Evolutionary conservation across 2,888 invertebrate species (phyloP), one percentile per base, ranked within the genome.

Genomic region (Meandrusa payeni): DNA sequence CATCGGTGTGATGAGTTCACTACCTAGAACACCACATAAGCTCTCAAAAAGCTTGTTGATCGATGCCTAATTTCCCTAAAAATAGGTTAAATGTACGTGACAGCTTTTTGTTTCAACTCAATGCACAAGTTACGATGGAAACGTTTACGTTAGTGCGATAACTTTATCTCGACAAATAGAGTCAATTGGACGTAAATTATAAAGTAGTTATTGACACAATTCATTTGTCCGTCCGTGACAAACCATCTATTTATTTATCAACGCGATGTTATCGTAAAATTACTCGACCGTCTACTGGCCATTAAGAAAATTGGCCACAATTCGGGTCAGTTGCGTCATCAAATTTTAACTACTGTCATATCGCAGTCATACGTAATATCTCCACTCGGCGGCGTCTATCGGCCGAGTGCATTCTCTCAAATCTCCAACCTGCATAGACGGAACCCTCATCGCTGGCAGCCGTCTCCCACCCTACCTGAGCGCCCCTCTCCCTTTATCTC

Each of bases 391-490:
- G 28, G 13, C 42, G 43, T 38, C 40, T 39, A 29, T 41, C 64
- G 65, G 64, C 61, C 68, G 68, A 81, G 72, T 83, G 82, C 81
- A 80, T 70, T 74, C 57, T 49, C 64, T 65, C 17, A 66, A 67
- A 72, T 74, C 69, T 69, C 64, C 59, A 70, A 68, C 73, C 73
- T 76, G 80, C 80, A 80, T 69, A 71, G 69, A 74, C 69, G 65
- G 65, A 76, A 70, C 77, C 73, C 74, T 71, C 65, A 66, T 62
- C 63, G 61, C 61, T 57, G 54, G 80, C 79, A 80, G 68, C 68
- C 68, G 64, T 61, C 67, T 69, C 76, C 68, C 77, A 76, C 78
- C 74, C 78, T 65, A 78, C 80, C 77, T 78, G 77, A 57, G 61
- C 55, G 37, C 52, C 68, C 52, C 49, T 83, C 83, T 59, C 71